Conservation (phyloP, 2,797 vertebrate species). For the Heliangelus exortis region DNA sequence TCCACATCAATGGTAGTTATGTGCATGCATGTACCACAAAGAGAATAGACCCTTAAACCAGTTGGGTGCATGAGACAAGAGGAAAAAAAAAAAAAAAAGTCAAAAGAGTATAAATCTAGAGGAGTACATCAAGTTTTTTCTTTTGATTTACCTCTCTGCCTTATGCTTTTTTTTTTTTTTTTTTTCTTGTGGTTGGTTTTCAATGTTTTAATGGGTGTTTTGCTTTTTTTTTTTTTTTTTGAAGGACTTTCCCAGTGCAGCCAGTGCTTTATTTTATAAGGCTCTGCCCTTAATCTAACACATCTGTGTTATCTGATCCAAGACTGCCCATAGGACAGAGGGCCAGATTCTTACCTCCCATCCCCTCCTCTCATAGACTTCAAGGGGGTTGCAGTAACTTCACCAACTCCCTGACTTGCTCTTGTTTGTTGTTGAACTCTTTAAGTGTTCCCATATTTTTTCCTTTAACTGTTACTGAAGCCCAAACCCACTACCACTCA, state of each 20-base stretch:
- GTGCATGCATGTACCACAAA: conserved; percentile 62
- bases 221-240: neutral
- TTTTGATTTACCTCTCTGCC: neutral
- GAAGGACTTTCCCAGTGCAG: neutral
- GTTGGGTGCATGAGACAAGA: conserved; percentile 1
- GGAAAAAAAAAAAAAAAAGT: neutral
- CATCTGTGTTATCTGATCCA: conserved; percentile 57
- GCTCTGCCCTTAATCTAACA: conserved; percentile 53
- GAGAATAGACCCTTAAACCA: conserved; percentile 55
- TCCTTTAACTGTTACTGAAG: conserved; percentile 4
- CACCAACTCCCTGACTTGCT: neutral
- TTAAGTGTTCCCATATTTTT: conserved; percentile 56
- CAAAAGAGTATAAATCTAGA: conserved; percentile 12
- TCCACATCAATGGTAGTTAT: conserved; percentile 65
- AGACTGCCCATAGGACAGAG: conserved; percentile 29
- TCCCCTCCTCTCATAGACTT: neutral
- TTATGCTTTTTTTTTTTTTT: neutral
- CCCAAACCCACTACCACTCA: neutral
- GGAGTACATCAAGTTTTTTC: neutral
- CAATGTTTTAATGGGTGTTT: neutral
- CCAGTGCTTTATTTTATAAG: conserved; percentile 23
- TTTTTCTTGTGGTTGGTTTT: neutral
- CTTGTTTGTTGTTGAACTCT: conserved; percentile 45
- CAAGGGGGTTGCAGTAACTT: conserved; percentile 12
- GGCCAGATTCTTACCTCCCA: conserved; percentile 5